These are phyloP conservation scores for Brachionus calyciflorus DNA, from an alignment of 1,140 invertebrate species.

Conservation along the genomic window DNA sequence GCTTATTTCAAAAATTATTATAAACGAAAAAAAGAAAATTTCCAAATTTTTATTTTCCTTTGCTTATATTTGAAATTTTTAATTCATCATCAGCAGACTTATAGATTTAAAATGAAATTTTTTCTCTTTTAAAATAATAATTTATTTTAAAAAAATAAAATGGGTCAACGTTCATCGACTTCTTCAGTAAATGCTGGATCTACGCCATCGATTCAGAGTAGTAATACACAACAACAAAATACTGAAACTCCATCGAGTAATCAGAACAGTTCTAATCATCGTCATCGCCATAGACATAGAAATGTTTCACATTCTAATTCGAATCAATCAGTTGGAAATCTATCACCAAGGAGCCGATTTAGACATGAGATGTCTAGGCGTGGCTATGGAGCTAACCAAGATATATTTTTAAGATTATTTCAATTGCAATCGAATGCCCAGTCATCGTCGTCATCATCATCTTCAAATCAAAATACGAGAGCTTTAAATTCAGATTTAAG, in stretches of 20 bases:
- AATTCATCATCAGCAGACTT: no score
- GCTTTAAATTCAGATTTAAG: slow-evolving; percentile 21
- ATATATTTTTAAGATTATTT: slow-evolving; percentile 32
- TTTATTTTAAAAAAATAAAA: neutral
- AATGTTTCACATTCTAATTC: slow-evolving; percentile 16
- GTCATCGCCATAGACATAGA: neutral
- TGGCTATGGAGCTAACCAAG: neutral
- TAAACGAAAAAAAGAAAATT: slow-evolving; percentile 23
- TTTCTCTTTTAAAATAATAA: neutral
- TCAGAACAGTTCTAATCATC: neutral
- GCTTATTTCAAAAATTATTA: slow-evolving; percentile 29
- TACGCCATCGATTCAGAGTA: neutral
- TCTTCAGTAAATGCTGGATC: neutral
- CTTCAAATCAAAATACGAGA: slow-evolving; percentile 14
- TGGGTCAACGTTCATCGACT: slow-evolving; percentile 34
- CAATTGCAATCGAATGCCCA: neutral
- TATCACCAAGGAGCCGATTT: slow-evolving; percentile 15
- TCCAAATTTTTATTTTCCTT: neutral
- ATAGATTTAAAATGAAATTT: no score
- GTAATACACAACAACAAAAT: neutral
- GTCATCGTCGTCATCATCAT: neutral
- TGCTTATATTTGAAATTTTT: no score
- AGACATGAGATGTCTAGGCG: slow-evolving; percentile 9
- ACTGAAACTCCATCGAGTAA: neutral
- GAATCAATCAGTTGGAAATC: neutral